These are phyloP conservation scores for Mionectes olivaceus DNA, from an alignment of 2,797 vertebrate species.

Conservation along the genomic window DNA sequence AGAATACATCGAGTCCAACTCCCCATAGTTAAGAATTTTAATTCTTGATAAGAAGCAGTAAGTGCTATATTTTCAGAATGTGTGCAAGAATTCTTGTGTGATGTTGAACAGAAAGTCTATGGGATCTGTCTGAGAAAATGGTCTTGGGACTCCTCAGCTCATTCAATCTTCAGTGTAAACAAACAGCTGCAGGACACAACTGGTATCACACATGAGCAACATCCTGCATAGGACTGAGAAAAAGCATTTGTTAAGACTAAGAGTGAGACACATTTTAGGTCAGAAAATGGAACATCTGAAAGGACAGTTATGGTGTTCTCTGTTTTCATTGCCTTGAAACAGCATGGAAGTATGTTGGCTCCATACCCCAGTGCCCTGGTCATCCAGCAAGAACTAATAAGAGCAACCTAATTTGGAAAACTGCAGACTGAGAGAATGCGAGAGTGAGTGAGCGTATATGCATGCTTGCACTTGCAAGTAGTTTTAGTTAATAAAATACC, in stretches of 20 bases:
- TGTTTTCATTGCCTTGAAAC: not conserved
- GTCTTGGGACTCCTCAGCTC: not conserved
- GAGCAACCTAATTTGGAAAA: not conserved
- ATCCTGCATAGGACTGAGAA: not conserved
- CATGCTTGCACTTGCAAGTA: not conserved
- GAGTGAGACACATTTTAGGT: not conserved
- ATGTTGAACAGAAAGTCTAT: not conserved
- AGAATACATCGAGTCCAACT: fast-evolving
- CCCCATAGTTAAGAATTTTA: not conserved
- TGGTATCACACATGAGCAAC: not conserved
- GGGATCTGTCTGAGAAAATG: not conserved
- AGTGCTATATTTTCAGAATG: not conserved
- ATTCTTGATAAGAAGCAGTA: not conserved
- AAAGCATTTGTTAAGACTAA: no score
- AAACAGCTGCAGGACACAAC: not conserved
- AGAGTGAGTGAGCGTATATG: not conserved
- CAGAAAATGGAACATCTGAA: not conserved
- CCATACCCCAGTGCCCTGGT: not conserved
- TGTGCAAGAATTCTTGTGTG: not conserved
- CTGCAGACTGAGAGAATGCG: not conserved
- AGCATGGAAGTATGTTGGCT: not conserved
- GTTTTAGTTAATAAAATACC: not conserved
- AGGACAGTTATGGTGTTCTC: not conserved
- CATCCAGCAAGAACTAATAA: not conserved
- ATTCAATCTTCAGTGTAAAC: not conserved